Conservation (phyloP, 2,888 invertebrate genomes). For the Endotricha flammealis region DNA sequence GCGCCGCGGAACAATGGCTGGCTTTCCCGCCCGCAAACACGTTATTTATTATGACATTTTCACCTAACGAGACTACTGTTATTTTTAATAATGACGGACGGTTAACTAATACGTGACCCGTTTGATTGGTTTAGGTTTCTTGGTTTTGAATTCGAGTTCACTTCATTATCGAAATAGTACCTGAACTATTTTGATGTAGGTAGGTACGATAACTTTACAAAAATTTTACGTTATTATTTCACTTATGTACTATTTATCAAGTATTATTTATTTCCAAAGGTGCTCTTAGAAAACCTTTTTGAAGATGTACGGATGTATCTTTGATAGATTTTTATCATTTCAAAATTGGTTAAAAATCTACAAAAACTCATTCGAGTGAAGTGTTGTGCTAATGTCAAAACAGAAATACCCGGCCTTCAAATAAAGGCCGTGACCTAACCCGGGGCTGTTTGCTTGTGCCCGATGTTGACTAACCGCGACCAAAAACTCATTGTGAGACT, state of each 20-base stretch:
- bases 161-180: too few species aligned
- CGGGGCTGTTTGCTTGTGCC: constrained; percentile 61
- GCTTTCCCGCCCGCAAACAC: constrained; percentile 32
- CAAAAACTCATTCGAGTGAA: constrained; percentile 10
- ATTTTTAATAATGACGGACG: constrained; percentile 33
- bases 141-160: too few species aligned
- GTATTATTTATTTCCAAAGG: too few species aligned
- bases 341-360: neutral
- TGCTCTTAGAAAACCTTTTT: too few species aligned
- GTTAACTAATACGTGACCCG: constrained; percentile 29
- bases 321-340: too few species aligned
- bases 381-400: constrained; percentile 34
- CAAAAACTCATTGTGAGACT: constrained; percentile 68
- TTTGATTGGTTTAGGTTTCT: too few species aligned
- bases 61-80: constrained; percentile 41
- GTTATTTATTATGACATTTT: constrained; percentile 49
- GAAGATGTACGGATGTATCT: too few species aligned
- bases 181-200: too few species aligned
- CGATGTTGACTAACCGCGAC: constrained; percentile 56
- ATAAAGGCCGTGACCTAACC: constrained; percentile 68
- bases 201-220: too few species aligned
- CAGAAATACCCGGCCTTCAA: constrained; percentile 43
- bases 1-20: constrained; percentile 36
- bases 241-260: too few species aligned
- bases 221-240: too few species aligned